Conservation (phyloP, 2,888 invertebrate genomes). For the Julus scandinavius region DNA sequence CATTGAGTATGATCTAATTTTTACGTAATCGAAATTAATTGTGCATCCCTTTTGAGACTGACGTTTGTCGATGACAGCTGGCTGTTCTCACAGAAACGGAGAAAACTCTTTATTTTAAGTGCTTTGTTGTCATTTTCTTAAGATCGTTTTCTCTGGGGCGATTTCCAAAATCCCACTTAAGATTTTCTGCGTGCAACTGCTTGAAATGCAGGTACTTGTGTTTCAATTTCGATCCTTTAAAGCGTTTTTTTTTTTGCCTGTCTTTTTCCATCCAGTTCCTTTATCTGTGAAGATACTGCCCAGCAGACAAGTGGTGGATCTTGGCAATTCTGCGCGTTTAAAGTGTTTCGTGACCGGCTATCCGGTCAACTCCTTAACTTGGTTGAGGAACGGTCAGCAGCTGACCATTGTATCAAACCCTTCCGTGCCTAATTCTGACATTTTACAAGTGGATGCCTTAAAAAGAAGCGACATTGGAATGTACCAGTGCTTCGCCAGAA, state of each 20-base stretch:
- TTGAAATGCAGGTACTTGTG: not conserved
- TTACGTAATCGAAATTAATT: not conserved
- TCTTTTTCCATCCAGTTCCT: constrained; percentile 72
- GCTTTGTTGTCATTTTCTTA: constrained; percentile 22
- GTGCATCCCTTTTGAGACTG: not conserved
- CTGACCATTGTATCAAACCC: constrained; percentile 69
- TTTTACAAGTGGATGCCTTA: constrained; percentile 62
- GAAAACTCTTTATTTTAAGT: not conserved
- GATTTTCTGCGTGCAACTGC: not conserved
- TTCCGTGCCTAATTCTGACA: constrained; percentile 45
- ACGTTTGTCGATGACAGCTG: not conserved
- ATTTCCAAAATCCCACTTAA: constrained; percentile 17
- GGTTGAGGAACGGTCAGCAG: constrained; percentile 91
- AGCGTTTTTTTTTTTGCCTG: not conserved
- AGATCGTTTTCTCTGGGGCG: constrained; percentile 15
- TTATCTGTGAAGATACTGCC: constrained; percentile 89
- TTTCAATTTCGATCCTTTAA: not conserved
- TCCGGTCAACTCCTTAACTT: constrained; percentile 88
- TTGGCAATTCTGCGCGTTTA: constrained; percentile 89
- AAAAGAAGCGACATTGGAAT: constrained; percentile 64
- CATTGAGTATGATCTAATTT: not conserved
- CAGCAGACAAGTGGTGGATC: constrained; percentile 89
- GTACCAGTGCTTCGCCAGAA: constrained; percentile 64
- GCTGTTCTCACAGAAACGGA: not conserved
- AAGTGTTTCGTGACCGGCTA: constrained; percentile 71